Conservation (phyloP, 2,113 vertebrate genomes). For the Daubentonia madagascariensis region DNA sequence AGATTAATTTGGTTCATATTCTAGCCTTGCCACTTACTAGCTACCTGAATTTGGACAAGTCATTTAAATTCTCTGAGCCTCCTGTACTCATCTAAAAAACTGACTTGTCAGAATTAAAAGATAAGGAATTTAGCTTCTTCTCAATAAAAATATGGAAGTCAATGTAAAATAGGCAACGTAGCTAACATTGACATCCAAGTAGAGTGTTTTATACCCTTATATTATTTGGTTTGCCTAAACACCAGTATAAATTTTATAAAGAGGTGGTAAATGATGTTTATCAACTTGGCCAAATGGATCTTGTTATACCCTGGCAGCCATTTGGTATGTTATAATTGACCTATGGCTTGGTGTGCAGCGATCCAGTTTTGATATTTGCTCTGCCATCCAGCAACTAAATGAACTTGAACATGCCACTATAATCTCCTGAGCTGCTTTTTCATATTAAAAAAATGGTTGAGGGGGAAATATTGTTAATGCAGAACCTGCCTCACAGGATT, state of each 20-base stretch:
- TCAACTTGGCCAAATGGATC: not conserved
- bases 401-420: not conserved
- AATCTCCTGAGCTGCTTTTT: not conserved
- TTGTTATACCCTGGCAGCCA: not conserved
- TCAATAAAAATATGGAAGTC: not conserved
- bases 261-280: not conserved
- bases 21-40: not conserved
- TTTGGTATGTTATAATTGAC: not conserved
- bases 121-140: not conserved
- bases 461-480: not conserved
- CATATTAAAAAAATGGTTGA: not conserved
- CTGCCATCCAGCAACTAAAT: not conserved
- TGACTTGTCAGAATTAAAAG: not conserved
- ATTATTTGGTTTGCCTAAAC: not conserved
- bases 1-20: not conserved
- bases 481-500: not conserved
- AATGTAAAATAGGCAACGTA: not conserved
- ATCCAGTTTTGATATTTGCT: not conserved
- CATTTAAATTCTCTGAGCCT: not conserved
- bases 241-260: not conserved
- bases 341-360: not conserved
- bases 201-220: not conserved
- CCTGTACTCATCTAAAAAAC: not conserved
- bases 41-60: not conserved
- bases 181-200: not conserved